Percentiles rank a stretch among this genome's conserved stretches.
Conservation (phyloP, 2,888 invertebrate species). For the Sminthurides aquaticus region DNA sequence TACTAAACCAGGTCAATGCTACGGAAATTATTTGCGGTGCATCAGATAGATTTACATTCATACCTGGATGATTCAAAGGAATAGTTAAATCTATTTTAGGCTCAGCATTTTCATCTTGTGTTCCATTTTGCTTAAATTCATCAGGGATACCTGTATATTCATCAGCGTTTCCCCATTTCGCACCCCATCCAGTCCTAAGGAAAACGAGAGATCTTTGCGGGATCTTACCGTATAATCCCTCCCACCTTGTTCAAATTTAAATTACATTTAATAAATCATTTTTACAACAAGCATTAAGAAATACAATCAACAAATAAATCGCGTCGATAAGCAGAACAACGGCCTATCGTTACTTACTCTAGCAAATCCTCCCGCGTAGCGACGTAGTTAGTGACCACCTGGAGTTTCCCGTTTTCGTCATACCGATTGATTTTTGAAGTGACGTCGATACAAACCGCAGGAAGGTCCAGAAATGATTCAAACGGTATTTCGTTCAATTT, state of each 20-base stretch:
- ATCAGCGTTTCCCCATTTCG: conserved; percentile 20
- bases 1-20: too few species aligned
- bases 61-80: conserved; percentile 26
- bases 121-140: too few species aligned
- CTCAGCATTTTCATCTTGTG: background rate
- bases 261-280: too few species aligned
- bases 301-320: too few species aligned
- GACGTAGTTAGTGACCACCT: conserved; percentile 27
- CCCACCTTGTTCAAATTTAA: too few species aligned
- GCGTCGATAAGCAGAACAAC: too few species aligned
- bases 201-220: conserved; percentile 33
- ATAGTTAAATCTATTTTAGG: conserved; percentile 1
- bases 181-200: conserved; percentile 30
- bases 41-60: too few species aligned
- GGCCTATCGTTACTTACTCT: conserved; percentile 29
- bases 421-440: conserved; percentile 32
- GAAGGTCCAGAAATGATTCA: conserved; percentile 46
- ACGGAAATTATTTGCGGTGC: too few species aligned
- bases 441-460: conserved; percentile 36
- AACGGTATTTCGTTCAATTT: conserved; percentile 53
- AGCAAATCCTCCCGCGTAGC: conserved; percentile 30
- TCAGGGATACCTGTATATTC: conserved; percentile 21
- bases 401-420: conserved; percentile 20
- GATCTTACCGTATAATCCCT: conserved; percentile 31
- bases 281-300: too few species aligned